Evolutionary conservation across 23 tunicate species (phyloP).

Genomic region (Botrylloides violaceus): DNA sequence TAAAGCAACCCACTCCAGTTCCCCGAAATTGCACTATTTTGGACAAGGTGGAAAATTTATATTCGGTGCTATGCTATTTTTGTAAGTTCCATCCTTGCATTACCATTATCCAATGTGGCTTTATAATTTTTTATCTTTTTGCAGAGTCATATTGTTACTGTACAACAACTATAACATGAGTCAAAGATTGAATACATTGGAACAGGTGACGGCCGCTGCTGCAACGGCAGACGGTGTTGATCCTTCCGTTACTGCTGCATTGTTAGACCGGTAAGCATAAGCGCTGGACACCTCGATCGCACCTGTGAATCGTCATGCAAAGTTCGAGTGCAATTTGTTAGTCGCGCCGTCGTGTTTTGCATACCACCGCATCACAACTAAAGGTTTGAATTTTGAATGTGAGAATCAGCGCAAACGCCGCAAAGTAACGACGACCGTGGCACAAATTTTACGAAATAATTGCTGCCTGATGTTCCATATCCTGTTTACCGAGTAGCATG

Average conservation of each 20-base stretch:
- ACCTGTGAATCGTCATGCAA: no score
- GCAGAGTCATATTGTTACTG: conserved; percentile 47
- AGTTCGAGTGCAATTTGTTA: no score
- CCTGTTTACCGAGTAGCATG: no score
- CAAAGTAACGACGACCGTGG: no score
- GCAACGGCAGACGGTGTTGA: conserved; percentile 27
- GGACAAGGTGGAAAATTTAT: conserved; percentile 24
- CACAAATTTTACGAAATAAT: no score
- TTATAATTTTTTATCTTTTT: no score
- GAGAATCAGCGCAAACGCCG: no score
- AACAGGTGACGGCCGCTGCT: conserved; percentile 26
- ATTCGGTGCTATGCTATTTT: conserved; percentile 17
- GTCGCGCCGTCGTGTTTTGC: no score
- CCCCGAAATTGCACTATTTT: conserved; percentile 5
- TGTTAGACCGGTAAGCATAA: conserved; percentile 19
- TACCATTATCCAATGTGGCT: background rate
- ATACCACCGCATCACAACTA: no score
- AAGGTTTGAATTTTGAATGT: no score
- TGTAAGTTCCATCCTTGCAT: conserved; percentile 5
- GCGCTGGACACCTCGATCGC: no score
- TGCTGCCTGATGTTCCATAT: no score
- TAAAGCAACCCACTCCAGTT: background rate
- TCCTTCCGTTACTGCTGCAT: conserved; percentile 25
- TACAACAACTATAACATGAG: conserved; percentile 75
- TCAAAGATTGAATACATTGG: conserved; percentile 39